Percentiles rank a stretch among this genome's conserved stretches.
These are phyloP conservation scores for Corythornis vintsioides DNA, from an alignment of 2,113 vertebrate genomes.

Conservation along the genomic window DNA sequence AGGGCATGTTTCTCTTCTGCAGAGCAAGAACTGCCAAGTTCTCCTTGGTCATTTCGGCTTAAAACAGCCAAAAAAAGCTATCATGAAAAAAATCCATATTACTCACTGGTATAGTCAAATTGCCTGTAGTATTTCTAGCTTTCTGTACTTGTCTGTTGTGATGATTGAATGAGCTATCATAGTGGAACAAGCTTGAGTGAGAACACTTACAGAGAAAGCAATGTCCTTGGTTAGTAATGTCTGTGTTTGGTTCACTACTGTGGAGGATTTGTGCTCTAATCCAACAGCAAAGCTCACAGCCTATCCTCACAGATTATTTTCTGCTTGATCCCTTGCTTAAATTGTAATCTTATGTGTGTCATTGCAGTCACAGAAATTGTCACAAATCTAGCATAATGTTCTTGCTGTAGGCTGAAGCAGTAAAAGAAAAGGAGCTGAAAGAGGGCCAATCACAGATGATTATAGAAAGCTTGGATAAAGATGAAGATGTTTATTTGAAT, in stretches of 20 bases:
- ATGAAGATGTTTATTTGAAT: background rate
- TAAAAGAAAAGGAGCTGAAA: background rate
- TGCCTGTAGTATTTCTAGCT: background rate
- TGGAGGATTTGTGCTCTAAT: conserved; percentile 11
- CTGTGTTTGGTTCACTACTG: background rate
- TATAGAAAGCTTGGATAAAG: background rate
- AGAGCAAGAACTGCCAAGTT: background rate
- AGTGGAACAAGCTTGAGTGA: background rate
- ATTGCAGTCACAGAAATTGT: background rate
- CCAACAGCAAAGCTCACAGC: background rate
- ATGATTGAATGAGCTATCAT: background rate
- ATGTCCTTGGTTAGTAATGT: background rate
- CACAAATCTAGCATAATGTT: background rate
- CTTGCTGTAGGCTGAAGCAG: background rate
- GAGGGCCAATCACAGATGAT: background rate
- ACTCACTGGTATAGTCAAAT: background rate
- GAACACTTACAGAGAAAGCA: background rate
- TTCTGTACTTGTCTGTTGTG: background rate
- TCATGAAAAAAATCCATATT: background rate
- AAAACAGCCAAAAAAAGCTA: background rate
- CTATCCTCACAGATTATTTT: background rate
- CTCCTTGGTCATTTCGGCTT: background rate
- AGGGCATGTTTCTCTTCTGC: background rate
- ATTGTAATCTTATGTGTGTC: background rate
- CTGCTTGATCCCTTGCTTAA: background rate